phyloP scores from a whole-genome alignment of 2,888 invertebrate species.

The Galerucella calmariensis region DNA sequence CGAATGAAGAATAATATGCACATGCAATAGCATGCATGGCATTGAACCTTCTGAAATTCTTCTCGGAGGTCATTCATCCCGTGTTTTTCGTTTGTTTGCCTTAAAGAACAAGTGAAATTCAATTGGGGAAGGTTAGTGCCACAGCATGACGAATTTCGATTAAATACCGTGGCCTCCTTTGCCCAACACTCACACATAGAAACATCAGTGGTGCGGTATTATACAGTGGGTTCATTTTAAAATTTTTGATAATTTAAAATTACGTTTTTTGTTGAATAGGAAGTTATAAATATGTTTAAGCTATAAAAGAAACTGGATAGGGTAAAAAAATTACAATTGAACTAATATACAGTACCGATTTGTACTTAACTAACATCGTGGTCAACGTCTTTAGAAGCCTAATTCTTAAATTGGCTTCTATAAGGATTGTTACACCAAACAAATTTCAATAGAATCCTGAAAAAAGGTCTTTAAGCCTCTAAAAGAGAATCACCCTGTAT shows the following conservation, averaged over 20 bases:
- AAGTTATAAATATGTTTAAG: too few relatives aligned
- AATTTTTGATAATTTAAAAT: not conserved
- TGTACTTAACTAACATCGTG: too few relatives aligned
- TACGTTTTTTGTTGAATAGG: not conserved
- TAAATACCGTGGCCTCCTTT: conserved; percentile 10
- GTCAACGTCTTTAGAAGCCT: too few relatives aligned
- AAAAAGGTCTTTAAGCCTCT: too few relatives aligned
- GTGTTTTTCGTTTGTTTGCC: conserved; percentile 30
- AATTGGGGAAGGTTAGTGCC: conserved; percentile 37
- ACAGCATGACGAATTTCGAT: conserved; percentile 10
- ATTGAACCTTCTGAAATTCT: conserved; percentile 42
- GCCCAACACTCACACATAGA: not conserved
- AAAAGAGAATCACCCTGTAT: not conserved
- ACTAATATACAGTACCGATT: too few relatives aligned
- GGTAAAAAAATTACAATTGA: too few relatives aligned
- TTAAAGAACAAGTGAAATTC: conserved; percentile 24
- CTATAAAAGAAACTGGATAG: too few relatives aligned
- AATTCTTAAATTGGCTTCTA: too few relatives aligned
- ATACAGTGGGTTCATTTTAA: not conserved
- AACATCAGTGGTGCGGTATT: not conserved
- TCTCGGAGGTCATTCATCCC: conserved; percentile 32
- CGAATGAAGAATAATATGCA: conserved; percentile 33
- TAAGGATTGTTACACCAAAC: too few relatives aligned
- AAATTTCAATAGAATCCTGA: too few relatives aligned
- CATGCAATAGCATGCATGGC: conserved; percentile 38